Evolutionary conservation across 2,888 invertebrate species (phyloP), one percentile per base, ranked within the genome.

Genomic region (Odontomyia ornata): DNA sequence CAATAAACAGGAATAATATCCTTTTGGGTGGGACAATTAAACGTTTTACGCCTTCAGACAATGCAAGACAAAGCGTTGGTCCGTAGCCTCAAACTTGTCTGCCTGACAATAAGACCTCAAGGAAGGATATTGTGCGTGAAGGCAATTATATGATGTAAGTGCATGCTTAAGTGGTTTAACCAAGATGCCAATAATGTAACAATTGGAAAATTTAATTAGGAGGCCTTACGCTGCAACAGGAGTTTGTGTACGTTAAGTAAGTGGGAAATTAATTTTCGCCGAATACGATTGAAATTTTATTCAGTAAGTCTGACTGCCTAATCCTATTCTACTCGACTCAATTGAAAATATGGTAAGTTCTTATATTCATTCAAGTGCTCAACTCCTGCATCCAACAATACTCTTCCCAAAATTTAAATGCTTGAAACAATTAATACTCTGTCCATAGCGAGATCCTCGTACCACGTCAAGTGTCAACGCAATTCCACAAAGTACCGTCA

Each of bases 11-110:
- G 57, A 57, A 36, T 23, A 73, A 36, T 57, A 30, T 60, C 21
- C 73, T 73, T 73, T 72, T 56, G 71, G 36, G 71, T n/a, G n/a
- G 73, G 73, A 73, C 57, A 73, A 73, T 73, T 73, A 73, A 73
- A 60, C 36, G 60, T 73, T 60, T 73, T 57, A 73, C 73, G 71
- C 73, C 60, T 57, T 36, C 60, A 57, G 43, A 73, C 60, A 73
- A 73, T 57, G 73, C n/a, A 60, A 52, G 18, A 47, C n/a, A 25
- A n/a, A 15, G 18, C 46, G 47, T 47, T 46, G 69, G 69, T 65
- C 25, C 21, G 30, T 25, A 27, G 65, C 36, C 15, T 15, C 27
- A 11, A 23, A 7, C 62, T 27, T n/a, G 62, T 27, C 62, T 25
- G 25, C n/a, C 28, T 36, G 30, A 65, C n/a, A 65, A n/a, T 30